Conservation (phyloP, 2,797 vertebrate species). For the Ptychobarbus kaznakovi region DNA sequence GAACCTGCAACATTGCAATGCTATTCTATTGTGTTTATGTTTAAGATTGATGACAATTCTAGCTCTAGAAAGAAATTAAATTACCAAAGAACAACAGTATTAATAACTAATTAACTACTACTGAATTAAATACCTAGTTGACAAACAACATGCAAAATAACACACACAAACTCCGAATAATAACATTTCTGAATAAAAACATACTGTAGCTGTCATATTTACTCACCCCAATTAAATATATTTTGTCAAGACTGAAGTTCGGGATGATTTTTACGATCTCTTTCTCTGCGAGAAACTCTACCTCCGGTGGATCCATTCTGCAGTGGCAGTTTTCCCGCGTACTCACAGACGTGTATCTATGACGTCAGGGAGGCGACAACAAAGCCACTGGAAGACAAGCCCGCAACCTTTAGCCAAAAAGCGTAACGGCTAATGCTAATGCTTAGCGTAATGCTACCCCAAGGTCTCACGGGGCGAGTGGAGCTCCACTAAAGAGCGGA, state of each 20-base stretch:
- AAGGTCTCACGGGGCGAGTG: no score
- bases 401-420: no score
- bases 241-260: constrained; percentile 93
- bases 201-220: background rate
- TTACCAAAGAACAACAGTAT: background rate
- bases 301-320: constrained; percentile 88
- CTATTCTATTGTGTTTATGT: background rate
- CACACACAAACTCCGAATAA: background rate
- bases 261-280: constrained; percentile 91
- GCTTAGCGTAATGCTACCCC: no score
- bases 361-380: constrained; percentile 16
- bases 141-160: background rate
- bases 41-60: background rate
- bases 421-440: no score
- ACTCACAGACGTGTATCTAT: constrained; percentile 37
- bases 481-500: no score
- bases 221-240: constrained; percentile 93
- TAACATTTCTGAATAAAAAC: background rate
- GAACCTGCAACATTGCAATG: background rate
- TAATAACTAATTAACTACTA: background rate
- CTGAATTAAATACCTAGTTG: background rate
- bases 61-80: no score
- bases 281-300: constrained; percentile 94
- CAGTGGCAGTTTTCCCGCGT: constrained; percentile 56
- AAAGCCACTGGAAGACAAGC: no score